Evolutionary conservation across 2,113 vertebrate species (phyloP).

Genomic region (Elanoides forficatus): DNA sequence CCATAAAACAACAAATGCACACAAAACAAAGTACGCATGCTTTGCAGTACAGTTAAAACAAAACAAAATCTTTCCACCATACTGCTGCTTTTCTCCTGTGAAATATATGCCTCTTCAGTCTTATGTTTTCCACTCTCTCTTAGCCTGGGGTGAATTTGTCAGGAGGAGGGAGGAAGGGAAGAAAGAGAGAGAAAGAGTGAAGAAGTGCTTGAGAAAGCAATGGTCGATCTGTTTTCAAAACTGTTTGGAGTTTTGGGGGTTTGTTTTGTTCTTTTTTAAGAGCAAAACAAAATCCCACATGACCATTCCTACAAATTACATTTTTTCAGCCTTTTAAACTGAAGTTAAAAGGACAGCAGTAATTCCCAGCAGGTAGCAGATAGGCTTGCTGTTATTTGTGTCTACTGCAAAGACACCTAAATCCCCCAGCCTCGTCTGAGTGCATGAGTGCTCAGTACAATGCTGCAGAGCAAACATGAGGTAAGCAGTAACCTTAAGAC

Average conservation of each 20-base stretch:
- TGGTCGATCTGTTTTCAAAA: background rate
- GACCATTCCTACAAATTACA: background rate
- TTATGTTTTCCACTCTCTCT: background rate
- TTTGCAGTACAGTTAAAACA: background rate
- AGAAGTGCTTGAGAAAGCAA: background rate
- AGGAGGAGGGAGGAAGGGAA: background rate
- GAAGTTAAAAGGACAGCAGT: background rate
- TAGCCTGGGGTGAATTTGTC: background rate
- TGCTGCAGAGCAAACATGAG: background rate
- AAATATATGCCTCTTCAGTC: background rate
- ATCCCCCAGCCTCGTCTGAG: background rate
- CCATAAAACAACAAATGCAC: background rate
- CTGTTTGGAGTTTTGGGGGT: too few relatives aligned
- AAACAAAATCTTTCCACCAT: background rate
- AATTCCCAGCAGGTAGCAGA: background rate
- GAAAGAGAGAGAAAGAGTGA: background rate
- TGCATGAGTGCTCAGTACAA: fast-evolving
- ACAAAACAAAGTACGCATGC: fast-evolving
- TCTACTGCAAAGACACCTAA: background rate
- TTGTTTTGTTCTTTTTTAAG: background rate
- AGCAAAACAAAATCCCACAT: background rate
- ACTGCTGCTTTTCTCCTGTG: background rate
- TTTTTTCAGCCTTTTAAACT: background rate
- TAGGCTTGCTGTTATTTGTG: background rate
- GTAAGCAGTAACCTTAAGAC: background rate